Base-by-base conservation (phyloP, 2,888 invertebrate genomes). In the Tetranychus piercei region DNA sequence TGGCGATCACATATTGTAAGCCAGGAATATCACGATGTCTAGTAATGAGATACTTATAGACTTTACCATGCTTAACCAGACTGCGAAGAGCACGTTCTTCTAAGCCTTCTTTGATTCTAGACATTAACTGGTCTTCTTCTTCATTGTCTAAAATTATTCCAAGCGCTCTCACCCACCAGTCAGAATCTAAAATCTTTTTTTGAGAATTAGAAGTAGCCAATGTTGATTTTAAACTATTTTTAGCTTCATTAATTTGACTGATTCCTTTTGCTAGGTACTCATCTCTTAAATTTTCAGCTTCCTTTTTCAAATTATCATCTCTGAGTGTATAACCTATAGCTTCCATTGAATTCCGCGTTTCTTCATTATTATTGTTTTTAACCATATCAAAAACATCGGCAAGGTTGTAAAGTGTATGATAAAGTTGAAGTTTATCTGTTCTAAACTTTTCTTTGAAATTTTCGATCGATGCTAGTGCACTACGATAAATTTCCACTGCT, bases 331-430 rank as follows among this genome's bases (percentile, higher is more conserved):
- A 84, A 1, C 82, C 80, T 76, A 74, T 79, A 71, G 8, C 78
- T 78, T 71, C 80, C 79, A 76, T 81, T 80, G 77, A 81, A n/a
- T 44, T 18, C 1, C 43, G 18, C 22, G 81, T 34, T 45, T 71
- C 43, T 6, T 71, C 71, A 18, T 20, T 1, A 15, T 15, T 43
- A 7, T 2, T 23, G 11, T 43, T 43, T 71, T 45, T 43, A 11
- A 69, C 20, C 22, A 22, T 23, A 5, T 78, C 75, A 22, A 78
- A 8, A 44, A 82, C 77, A 76, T 88, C 85, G 4, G 86, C 83
- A 72, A 88, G 82, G 81, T 90, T 90, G 79, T 88, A 84, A 76
- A 88, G 82, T 0, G 88, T 85, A 81, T 90, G 90, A 43, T 90
- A 86, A 79, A 87, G 84, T 78, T 87, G 86, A 1, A 89, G 82